Evolutionary conservation across 1,140 invertebrate genomes (phyloP), one percentile per base, ranked within the genome.

Genomic region (Cotesia chilonis): DNA sequence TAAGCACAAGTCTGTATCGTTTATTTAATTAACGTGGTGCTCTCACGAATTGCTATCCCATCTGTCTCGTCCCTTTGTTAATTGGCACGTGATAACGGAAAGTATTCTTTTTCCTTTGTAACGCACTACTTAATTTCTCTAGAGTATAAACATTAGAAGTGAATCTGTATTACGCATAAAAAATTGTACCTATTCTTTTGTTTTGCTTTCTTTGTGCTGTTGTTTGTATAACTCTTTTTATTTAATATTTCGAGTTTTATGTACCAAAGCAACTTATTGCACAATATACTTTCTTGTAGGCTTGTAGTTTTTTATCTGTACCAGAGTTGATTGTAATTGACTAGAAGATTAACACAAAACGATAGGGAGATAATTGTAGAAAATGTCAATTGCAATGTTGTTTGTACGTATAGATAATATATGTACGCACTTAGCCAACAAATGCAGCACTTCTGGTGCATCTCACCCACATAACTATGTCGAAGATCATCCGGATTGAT

Each of bases 271-370:
- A 28, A 28, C 1, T 28, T 28, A 28, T 28, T 28, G 10, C 41
- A 6, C 6, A 47, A 57, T 20, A 57, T 57, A 57, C 54, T 61
- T 37, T 36, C n/a, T n/a, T n/a, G n/a, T n/a, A n/a, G n/a, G n/a
- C 37, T 35, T 54, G 66, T 70, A 57, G 68, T 70, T 64, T 70
- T 66, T 64, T 69, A 55, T 61, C 63, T 47, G 57, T 59, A 71
- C 47, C 47, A 68, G 36, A 63, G 51, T 47, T 52, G 70, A 70
- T 75, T 68, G 68, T 75, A 75, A 75, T 75, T 75, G 74, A 75
- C 68, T 37, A 41, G 70, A 14, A 73, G 74, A 75, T 75, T 68
- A 73, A 75, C 71, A 71, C 54, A 52, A 47, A 47, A 10, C 51
- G 71, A 73, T 75, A 71, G 54, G 38, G 54, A 70, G 69, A 73